Percentiles rank a stretch among this genome's conserved stretches.
phyloP scores from a whole-genome alignment of 2,888 invertebrate species.

The Watsonalla binaria region DNA sequence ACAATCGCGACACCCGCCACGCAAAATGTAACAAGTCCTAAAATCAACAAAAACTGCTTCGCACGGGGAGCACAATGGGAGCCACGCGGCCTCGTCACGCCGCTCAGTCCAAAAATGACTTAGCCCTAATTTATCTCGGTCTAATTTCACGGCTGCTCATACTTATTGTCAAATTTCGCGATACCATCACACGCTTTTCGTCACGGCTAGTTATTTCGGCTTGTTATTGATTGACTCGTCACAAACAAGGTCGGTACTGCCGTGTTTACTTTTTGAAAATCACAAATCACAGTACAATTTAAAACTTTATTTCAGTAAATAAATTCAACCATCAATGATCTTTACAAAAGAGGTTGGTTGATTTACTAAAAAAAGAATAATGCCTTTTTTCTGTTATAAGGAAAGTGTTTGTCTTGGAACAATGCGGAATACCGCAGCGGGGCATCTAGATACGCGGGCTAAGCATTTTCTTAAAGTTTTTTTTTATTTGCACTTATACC shows the following conservation, averaged over 20 bases:
- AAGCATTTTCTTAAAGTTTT: conserved; percentile 59
- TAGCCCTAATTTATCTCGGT: conserved; percentile 64
- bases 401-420: conserved; percentile 78
- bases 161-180: conserved; percentile 66
- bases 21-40: conserved; percentile 43
- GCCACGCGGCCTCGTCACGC: conserved; percentile 68
- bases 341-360: conserved; percentile 48
- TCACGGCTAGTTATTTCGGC: conserved; percentile 51
- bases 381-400: conserved; percentile 52
- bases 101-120: conserved; percentile 47
- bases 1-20: conserved; percentile 36
- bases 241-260: conserved; percentile 5
- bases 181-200: conserved; percentile 70
- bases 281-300: conserved; percentile 18
- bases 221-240: conserved; percentile 48
- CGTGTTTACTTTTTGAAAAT: conserved; percentile 8
- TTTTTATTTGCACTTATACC: conserved; percentile 62
- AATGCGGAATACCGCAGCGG: conserved; percentile 71
- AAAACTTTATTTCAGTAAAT: conserved; percentile 23
- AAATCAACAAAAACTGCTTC: conserved; percentile 68
- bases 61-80: conserved; percentile 53
- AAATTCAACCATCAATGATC: conserved; percentile 67
- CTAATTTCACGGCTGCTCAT: conserved; percentile 73
- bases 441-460: conserved; percentile 67
- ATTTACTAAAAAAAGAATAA: conserved; percentile 66